A percentile compares a stretch with the other conserved stretches of the same genome.
Conservation (phyloP, 2,113 vertebrate species). For the Catagonus wagneri region DNA sequence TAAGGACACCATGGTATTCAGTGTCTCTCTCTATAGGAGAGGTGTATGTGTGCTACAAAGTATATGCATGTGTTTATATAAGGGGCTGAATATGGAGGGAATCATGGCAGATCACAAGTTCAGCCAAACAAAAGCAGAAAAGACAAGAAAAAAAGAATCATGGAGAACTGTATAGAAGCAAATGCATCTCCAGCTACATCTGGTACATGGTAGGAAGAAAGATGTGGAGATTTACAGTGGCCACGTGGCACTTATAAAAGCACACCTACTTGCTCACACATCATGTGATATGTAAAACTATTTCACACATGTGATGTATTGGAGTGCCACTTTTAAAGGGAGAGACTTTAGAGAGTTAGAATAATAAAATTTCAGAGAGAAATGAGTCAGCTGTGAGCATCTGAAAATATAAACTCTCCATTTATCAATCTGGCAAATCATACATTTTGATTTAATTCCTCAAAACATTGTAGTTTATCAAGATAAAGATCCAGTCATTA, state of each 20-base stretch:
- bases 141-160: background rate
- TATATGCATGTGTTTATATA: background rate
- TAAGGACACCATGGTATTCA: background rate
- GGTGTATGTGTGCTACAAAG: background rate
- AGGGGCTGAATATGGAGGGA: background rate
- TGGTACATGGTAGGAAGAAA: background rate
- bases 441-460: slow-evolving; percentile 54
- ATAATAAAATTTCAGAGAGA: slow-evolving; percentile 56
- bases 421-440: background rate
- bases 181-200: background rate
- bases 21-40: background rate
- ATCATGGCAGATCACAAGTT: background rate
- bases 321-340: background rate
- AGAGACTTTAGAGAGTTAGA: background rate
- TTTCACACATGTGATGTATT: background rate
- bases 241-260: background rate
- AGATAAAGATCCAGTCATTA: slow-evolving; percentile 60
- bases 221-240: background rate
- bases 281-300: background rate
- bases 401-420: slow-evolving; percentile 41
- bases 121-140: background rate
- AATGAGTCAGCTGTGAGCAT: slow-evolving; percentile 10
- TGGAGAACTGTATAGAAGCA: background rate
- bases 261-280: background rate
- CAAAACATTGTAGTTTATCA: slow-evolving; percentile 68